These are phyloP conservation scores for Manduca sexta DNA, from an alignment of 1,140 invertebrate genomes.

Conservation along the genomic window DNA sequence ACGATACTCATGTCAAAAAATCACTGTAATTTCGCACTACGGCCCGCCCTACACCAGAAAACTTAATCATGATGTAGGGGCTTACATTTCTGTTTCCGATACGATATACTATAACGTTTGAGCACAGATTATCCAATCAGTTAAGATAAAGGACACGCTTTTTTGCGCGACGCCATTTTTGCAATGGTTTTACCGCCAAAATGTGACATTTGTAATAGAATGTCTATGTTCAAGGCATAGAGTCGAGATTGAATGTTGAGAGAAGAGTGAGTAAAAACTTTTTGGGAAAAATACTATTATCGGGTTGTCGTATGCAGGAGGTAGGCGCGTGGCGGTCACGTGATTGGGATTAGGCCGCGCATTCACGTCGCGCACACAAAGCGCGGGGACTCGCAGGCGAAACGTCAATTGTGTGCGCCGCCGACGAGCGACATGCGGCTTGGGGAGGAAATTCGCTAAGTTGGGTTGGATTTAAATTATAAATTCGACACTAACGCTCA, in stretches of 20 bases:
- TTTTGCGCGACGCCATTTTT: constrained; percentile 34
- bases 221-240: constrained; percentile 19
- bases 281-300: constrained; percentile 34
- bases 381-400: constrained; percentile 41
- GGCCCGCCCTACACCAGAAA: constrained; percentile 44
- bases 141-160: constrained; percentile 71
- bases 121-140: constrained; percentile 73
- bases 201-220: constrained; percentile 29
- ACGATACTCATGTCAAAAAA: constrained; percentile 55
- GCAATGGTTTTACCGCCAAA: constrained; percentile 36
- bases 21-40: constrained; percentile 61
- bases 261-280: constrained; percentile 18
- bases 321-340: constrained; percentile 55
- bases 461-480: constrained; percentile 67
- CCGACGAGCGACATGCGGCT: no score
- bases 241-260: constrained; percentile 15
- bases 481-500: constrained; percentile 52
- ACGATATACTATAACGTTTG: constrained; percentile 68
- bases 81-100: constrained; percentile 70
- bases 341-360: constrained; percentile 62
- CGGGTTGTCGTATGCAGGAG: constrained; percentile 58
- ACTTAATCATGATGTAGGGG: constrained; percentile 62
- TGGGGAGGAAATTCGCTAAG: constrained; percentile 62
- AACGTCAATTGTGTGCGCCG: constrained; percentile 61
- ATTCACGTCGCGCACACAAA: constrained; percentile 65